Evolutionary conservation across 2,113 vertebrate species (phyloP).

Genomic region (Aptenodytes patagonicus): DNA sequence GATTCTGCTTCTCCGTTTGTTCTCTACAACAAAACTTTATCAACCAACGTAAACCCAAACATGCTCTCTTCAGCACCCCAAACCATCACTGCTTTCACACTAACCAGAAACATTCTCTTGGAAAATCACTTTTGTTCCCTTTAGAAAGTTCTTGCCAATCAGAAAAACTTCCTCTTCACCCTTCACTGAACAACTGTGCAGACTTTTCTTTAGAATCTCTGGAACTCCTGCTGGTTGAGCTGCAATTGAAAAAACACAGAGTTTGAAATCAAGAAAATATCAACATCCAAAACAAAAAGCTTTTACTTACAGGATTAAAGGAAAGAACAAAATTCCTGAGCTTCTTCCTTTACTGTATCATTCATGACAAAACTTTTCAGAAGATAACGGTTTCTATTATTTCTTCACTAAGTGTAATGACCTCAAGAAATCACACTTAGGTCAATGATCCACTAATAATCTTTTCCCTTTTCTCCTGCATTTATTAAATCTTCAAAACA

Average conservation of each 20-base stretch:
- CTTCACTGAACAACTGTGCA: conserved; percentile 90
- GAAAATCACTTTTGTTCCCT: conserved; percentile 98
- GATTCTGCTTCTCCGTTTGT: background rate
- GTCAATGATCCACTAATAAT: background rate
- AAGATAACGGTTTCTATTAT: background rate
- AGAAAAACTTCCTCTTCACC: conserved; percentile 96
- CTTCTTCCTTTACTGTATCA: background rate
- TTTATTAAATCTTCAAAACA: background rate
- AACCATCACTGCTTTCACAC: background rate
- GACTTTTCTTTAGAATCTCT: conserved; percentile 97
- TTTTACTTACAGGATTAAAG: background rate
- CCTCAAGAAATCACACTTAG: background rate
- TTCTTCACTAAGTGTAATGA: background rate
- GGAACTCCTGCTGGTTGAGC: conserved; percentile 96
- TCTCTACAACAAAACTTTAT: background rate
- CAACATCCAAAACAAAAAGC: background rate
- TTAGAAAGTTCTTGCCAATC: conserved; percentile 99
- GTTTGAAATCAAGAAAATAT: background rate
- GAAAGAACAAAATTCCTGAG: background rate
- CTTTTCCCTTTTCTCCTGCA: background rate
- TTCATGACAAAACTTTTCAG: background rate
- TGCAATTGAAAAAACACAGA: conserved; percentile 57
- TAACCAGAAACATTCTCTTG: conserved; percentile 92
- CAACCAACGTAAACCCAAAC: background rate
- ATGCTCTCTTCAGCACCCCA: background rate